Percentiles rank a stretch among this genome's conserved stretches.
phyloP scores from a whole-genome alignment of 2,113 vertebrate genomes.

The Hemiscyllium ocellatum region DNA sequence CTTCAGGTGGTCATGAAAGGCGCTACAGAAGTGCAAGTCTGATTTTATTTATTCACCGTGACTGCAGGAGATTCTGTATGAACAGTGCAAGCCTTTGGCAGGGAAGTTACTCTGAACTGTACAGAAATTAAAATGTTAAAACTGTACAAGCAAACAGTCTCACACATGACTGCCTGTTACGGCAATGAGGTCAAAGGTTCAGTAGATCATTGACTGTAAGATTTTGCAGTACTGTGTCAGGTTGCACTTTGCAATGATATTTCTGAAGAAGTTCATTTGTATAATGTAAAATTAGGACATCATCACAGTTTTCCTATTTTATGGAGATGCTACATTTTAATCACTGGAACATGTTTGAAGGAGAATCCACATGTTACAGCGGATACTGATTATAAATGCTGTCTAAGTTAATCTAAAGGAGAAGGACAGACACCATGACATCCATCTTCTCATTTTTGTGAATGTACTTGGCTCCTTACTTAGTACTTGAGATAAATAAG shows the following conservation, averaged over 20 bases:
- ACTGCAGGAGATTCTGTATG: neutral
- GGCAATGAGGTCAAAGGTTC: neutral
- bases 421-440: neutral
- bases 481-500: neutral
- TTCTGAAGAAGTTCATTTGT: neutral
- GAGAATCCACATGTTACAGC: neutral
- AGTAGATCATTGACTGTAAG: neutral
- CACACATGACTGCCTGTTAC: neutral
- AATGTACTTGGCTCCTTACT: neutral
- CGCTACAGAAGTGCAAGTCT: too few species aligned
- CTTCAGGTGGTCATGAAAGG: neutral
- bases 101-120: neutral
- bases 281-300: neutral
- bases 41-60: neutral
- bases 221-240: neutral
- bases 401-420: too few species aligned
- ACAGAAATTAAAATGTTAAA: slow-evolving; percentile 7
- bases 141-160: neutral
- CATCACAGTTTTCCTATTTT: neutral
- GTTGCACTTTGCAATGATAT: neutral
- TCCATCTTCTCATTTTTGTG: neutral
- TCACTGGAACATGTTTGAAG: neutral
- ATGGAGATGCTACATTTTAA: neutral
- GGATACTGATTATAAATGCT: neutral
- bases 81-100: neutral